Evolutionary conservation across 2,888 invertebrate genomes (phyloP), one percentile per base, ranked within the genome.

Genomic region (Drosophila picticornis): DNA sequence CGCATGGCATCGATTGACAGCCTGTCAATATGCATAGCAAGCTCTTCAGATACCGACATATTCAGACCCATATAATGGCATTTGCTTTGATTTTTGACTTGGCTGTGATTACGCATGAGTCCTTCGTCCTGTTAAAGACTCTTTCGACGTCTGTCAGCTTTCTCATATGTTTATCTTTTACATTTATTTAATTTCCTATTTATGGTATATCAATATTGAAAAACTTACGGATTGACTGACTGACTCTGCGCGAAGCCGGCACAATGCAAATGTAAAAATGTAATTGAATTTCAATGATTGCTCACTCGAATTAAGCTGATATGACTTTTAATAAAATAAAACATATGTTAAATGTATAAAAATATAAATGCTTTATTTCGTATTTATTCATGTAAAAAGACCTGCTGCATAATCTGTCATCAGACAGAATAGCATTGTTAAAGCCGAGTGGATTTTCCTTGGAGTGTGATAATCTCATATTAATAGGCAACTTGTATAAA

Each of bases 171-270:
- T 67, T 50, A 36, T 48, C 65, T 51, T 53, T 55, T 71, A 58
- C 68, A 71, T 69, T 72, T 77, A 83, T 79, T 88, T 80, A 79
- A 83, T 86, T 86, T 83, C 86, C 86, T 73, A 63, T 73, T 76
- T 62, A 57, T 58, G 52, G 13, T 53, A 50, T 40, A 55, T 65
- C 31, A 31, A 48, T 63, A 67, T 52, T 59, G 25, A 40, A 58
- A 66, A 29, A 55, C 57, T 19, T 11, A 27, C 50, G 29, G 40
- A n/a, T 36, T 13, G 61, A 46, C 31, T 50, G 65, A 22, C 71
- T 31, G 55, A 32, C 22, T 4, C 38, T 55, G 36, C 32, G n/a
- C 52, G 22, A 31, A 38, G n/a, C 48, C 50, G 51, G n/a, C 51
- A 16, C n/a, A 16, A 61, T 64, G 32, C 57, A 71, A 66, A 75